A percentile compares a stretch with the other conserved stretches of the same genome.
phyloP scores from a whole-genome alignment of 2,888 invertebrate species.

The Caenorhabditis virilis region DNA sequence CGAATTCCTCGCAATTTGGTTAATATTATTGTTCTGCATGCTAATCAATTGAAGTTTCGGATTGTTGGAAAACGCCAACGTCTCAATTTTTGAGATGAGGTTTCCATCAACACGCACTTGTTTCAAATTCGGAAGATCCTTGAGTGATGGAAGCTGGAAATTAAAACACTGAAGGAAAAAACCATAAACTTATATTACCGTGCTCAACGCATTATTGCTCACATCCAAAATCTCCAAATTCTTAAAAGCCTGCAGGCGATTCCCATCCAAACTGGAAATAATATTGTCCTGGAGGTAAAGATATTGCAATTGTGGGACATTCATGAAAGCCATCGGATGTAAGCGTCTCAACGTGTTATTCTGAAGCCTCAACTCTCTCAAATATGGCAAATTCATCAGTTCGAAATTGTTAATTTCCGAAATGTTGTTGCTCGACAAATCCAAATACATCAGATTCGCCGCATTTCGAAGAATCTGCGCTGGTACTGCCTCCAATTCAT shows the following conservation, averaged over 20 bases:
- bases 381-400: constrained; percentile 79
- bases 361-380: constrained; percentile 75
- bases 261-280: constrained; percentile 80
- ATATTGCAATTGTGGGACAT: constrained; percentile 76
- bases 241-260: constrained; percentile 81
- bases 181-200: too few relatives aligned
- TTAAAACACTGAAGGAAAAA: too few relatives aligned
- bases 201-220: constrained; percentile 80
- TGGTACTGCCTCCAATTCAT: constrained; percentile 81
- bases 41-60: constrained; percentile 77
- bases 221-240: constrained; percentile 79
- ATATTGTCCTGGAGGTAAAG: constrained; percentile 81
- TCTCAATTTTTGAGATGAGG: constrained; percentile 77
- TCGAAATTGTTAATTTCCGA: constrained; percentile 76
- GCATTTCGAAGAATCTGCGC: constrained; percentile 83
- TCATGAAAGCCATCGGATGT: constrained; percentile 83
- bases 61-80: constrained; percentile 82
- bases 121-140: constrained; percentile 79
- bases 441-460: constrained; percentile 77
- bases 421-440: constrained; percentile 82
- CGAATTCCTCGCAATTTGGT: constrained; percentile 60
- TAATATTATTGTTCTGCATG: constrained; percentile 72
- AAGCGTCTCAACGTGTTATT: constrained; percentile 76
- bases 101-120: constrained; percentile 74
- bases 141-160: constrained; percentile 74